Evolutionary conservation across 2,888 invertebrate genomes (phyloP), one percentile per base, ranked within the genome.

Genomic region (Hydrotaea cyrtoneurina): DNA sequence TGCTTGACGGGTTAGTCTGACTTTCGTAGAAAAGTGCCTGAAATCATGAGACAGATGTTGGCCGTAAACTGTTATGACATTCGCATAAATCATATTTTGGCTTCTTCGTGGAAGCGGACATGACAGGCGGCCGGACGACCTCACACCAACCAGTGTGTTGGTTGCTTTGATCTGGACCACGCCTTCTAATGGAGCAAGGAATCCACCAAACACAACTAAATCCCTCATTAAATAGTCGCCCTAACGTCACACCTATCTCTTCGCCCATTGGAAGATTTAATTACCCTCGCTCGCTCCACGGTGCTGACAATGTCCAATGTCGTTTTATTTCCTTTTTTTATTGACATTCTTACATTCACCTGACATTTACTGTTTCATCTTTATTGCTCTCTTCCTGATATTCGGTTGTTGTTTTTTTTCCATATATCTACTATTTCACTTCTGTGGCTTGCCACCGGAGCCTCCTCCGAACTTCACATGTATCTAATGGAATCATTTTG

Each of bases 351-450:
- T 13, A 7, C 19, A 59, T 59, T 59, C 21, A 71, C 72, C 64
- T 59, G 76, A 83, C 79, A 36, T 76, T 75, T 75, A 59, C 7
- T 39, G 39, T 39, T 10, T 4, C 3, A 5, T 0, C 7, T 55
- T 21, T 21, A 21, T 11, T 21, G 57, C 36, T 55, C 36, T 77
- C 17, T 73, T 82, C 66, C 73, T 59, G 59, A 74, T 64, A 75
- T 74, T 75, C 0, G 13, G 43, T 75, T 72, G 43, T n/a, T n/a
- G n/a, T 31, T 7, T 31, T 7, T 31, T 55, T 53, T 72, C 11
- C 13, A 13, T 55, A 66, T 53, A 5, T n/a, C 64, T 57, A 11
- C 43, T 50, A 2, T 50, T 50, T n/a, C 15, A 13, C n/a, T 50
- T n/a, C n/a, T 15, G n/a, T 50, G n/a, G 13, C 8, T n/a, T 15